Evolutionary conservation across 1,140 invertebrate species (phyloP).

Genomic region (Cherax destructor): DNA sequence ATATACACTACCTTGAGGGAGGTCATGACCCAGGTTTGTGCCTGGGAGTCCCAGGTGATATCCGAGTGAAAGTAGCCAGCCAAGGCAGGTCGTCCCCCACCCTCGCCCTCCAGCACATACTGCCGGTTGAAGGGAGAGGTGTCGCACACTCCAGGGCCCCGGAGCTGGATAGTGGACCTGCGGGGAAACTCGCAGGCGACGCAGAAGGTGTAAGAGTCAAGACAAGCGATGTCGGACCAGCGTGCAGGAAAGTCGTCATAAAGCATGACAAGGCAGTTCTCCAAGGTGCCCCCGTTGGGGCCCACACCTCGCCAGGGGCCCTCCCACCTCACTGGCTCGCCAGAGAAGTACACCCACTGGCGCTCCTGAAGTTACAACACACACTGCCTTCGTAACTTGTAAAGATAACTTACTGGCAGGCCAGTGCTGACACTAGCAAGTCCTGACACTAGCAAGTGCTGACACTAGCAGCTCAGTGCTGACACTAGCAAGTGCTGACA

Average conservation of each 20-base stretch:
- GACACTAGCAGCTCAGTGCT: no score
- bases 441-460: no score
- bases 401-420: no score
- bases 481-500: no score
- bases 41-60: conserved; percentile 62
- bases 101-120: conserved; percentile 49
- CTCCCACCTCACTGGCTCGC: conserved; percentile 33
- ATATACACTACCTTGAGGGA: conserved; percentile 33
- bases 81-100: conserved; percentile 34
- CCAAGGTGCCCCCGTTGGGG: conserved; percentile 66
- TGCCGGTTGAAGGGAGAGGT: conserved; percentile 65
- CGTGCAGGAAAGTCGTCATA: conserved; percentile 42
- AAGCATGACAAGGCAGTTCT: conserved; percentile 71
- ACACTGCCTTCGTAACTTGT: no score
- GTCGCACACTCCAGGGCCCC: conserved; percentile 55
- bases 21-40: conserved; percentile 45
- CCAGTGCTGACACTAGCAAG: no score
- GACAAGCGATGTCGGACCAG: conserved; percentile 71
- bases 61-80: conserved; percentile 66
- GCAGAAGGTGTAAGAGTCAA: conserved; percentile 66
- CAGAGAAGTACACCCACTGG: conserved; percentile 23
- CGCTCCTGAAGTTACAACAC: conserved; percentile 15
- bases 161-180: conserved; percentile 34
- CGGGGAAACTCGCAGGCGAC: conserved; percentile 58
- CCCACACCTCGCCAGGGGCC: conserved; percentile 64